phyloP scores from a whole-genome alignment of 1,140 invertebrate genomes.

The Drosophila orosa region DNA sequence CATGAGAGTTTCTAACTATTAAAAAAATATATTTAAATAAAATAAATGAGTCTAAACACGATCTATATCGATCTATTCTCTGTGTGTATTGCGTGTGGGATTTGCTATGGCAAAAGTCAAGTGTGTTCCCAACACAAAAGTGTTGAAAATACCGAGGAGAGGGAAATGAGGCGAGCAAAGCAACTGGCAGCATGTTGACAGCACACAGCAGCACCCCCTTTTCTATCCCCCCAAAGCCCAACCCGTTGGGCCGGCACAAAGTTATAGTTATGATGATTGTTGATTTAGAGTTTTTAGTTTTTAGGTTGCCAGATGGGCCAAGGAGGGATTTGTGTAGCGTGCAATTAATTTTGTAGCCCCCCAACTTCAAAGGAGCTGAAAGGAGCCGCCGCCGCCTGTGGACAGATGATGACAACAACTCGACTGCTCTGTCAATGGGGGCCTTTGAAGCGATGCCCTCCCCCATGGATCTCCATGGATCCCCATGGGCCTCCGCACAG shows the following conservation, averaged over 20 bases:
- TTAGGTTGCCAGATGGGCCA: constrained; percentile 32
- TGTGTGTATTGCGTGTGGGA: constrained; percentile 50
- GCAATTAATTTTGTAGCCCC: constrained; percentile 75
- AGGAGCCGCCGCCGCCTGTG: constrained; percentile 60
- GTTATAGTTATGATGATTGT: constrained; percentile 82
- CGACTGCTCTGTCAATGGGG: constrained; percentile 52
- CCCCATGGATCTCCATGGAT: background rate
- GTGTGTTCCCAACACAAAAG: constrained; percentile 56
- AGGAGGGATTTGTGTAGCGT: constrained; percentile 67
- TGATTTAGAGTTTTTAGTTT: constrained; percentile 76
- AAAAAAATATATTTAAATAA: background rate
- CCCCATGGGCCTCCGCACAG: constrained; percentile 7
- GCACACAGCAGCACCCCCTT: constrained; percentile 15
- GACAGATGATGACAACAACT: constrained; percentile 49
- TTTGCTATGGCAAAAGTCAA: constrained; percentile 70
- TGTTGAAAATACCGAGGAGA: constrained; percentile 45
- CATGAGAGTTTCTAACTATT: background rate
- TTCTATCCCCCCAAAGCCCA: background rate
- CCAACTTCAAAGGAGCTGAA: constrained; percentile 70
- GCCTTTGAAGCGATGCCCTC: constrained; percentile 62
- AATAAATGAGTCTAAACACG: background rate
- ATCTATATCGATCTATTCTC: constrained; percentile 1
- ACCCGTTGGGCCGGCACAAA: constrained; percentile 32
- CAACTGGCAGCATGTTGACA: constrained; percentile 76
- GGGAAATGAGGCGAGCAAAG: constrained; percentile 35